Base-by-base conservation (phyloP, 2,888 invertebrate genomes). In the Lasioglossum villosulum region DNA sequence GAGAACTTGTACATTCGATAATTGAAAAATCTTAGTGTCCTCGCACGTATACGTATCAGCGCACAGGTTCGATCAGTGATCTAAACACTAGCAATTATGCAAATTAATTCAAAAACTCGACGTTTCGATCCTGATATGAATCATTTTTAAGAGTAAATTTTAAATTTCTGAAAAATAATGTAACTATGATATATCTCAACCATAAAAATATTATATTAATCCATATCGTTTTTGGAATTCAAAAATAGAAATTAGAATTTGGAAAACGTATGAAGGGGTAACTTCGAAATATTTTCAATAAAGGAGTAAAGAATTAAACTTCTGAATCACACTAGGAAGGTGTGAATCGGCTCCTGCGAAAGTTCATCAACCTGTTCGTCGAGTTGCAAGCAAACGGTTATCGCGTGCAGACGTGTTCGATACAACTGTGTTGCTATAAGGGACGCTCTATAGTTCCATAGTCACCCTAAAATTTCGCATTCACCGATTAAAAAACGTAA, bases 371-470 rank as follows among this genome's bases (percentile, higher is more conserved):
- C 66, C 66, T 19, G 16, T 34, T 34, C 66, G 23, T n/a, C n/a
- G n/a, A 56, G 56, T n/a, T 56, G 8, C 56, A 56, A 66, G 66
- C 66, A 66, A 66, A 66, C 66, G 6, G 66, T 66, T 66, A 66
- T 66, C 66, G 66, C 66, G 66, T 66, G 66, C 66, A 66, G 66
- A 66, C 66, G 66, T 34, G 66, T 34, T 34, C 66, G 66, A 66
- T 66, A 66, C 34, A 30, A 34, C 19, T 34, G 66, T 10, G 66
- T 16, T 66, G 34, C 30, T 66, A 34, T 19, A 66, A 19, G 19
- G 34, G 34, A 8, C 30, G 19, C 30, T 34, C 66, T 66, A 23
- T 19, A 66, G 30, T 66, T 66, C 8, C 34, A 34, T 30, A 19
- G 34, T 34, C 30, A 34, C 19, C 16, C 30, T 34, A 66, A 66